Conservation (phyloP, 1,140 invertebrate species). For the Macrobrachium rosenbergii region DNA sequence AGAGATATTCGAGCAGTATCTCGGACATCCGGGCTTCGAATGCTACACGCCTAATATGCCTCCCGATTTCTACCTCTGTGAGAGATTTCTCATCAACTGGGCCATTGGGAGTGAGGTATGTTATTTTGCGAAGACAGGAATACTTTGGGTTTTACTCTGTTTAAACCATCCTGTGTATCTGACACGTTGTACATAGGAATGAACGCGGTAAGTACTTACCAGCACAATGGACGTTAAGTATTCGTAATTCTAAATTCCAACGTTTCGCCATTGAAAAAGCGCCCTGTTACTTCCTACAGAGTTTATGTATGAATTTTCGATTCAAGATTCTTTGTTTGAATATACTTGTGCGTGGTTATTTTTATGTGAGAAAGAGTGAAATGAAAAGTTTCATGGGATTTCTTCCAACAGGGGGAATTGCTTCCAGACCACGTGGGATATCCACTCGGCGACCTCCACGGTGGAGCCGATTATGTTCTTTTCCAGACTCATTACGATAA, state of each 20-base stretch:
- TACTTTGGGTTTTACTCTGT: too few relatives aligned
- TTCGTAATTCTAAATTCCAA: too few relatives aligned
- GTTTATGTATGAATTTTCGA: neutral
- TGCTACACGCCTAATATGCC: constrained; percentile 63
- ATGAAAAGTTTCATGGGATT: too few relatives aligned
- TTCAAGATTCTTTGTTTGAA: too few relatives aligned
- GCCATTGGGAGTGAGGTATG: constrained; percentile 60
- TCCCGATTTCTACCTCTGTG: constrained; percentile 48
- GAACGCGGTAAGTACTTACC: too few relatives aligned
- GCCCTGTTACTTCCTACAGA: too few relatives aligned
- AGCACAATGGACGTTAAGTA: too few relatives aligned
- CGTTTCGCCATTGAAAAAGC: too few relatives aligned
- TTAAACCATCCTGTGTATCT: too few relatives aligned
- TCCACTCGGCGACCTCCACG: constrained; percentile 50
- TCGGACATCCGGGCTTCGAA: constrained; percentile 46
- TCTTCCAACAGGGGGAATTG: constrained; percentile 47
- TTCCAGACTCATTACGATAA: constrained; percentile 64
- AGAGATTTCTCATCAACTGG: constrained; percentile 63
- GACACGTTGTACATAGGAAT: too few relatives aligned
- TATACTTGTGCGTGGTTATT: neutral
- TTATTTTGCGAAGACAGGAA: too few relatives aligned
- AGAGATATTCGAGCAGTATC: constrained; percentile 37
- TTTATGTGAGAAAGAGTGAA: neutral
- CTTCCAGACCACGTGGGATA: constrained; percentile 52
- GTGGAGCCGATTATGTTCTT: constrained; percentile 55